Evolutionary conservation across 1,140 invertebrate species (phyloP), one percentile per base, ranked within the genome.

Genomic region (Hypsibius dujardini): DNA sequence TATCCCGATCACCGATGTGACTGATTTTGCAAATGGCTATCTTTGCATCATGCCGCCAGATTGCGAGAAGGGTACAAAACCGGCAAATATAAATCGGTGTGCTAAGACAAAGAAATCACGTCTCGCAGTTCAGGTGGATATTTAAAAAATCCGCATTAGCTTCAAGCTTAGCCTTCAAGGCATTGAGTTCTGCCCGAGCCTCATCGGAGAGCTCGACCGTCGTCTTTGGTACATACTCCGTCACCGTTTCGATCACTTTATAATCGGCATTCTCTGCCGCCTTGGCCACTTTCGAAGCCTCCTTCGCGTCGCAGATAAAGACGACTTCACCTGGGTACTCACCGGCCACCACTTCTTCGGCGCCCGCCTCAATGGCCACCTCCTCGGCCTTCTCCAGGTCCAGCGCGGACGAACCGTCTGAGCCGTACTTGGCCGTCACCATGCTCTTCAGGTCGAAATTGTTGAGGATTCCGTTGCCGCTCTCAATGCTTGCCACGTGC

Each of bases 341-440:
- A 7, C 62, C 62, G 12, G 3, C 62, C 12, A 15, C 12, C 12
- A 67, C 42, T 15, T 67, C 62, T 45, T 67, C 62, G 12, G 62
- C 62, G 42, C 62, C 62, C 3, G 42, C 42, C 45, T 67, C 62
- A 42, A 67, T 67, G 42, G 62, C 62, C 7, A 7, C 62, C 45
- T 67, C 62, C 0, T 67, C 62, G 12, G 62, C 62, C 42, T 67
- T 67, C 12, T 45, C 62, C 62, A 67, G 3, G 45, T 67, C 62
- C 12, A 45, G 12, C 12, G 12, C 42, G 7, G n/a, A 28, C 28
- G 28, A 28, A 28, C 28, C 50, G 50, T 56, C 50, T 56, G 7
- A 7, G 12, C 62, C 62, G 12, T 67, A 15, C 12, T 67, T 42
- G 42, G 62, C 62, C 12, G 62, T 67, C 62, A 67, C 62, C 3